Evolutionary conservation across 2,888 invertebrate species (phyloP).

Genomic region (Drosophila nigricruria): DNA sequence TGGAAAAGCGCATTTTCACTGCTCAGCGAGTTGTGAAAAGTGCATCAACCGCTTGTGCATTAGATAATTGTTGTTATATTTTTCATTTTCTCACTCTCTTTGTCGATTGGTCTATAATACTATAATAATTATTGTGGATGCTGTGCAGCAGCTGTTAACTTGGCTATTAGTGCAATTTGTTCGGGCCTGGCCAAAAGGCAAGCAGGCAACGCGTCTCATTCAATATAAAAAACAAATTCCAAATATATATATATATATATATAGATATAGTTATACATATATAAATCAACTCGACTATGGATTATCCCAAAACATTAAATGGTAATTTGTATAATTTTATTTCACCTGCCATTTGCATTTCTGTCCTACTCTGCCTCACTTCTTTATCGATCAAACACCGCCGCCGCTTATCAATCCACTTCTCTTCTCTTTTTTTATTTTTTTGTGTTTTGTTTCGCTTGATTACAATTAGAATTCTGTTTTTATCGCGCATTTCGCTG

Average conservation of each 20-base stretch:
- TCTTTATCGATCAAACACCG: slow-evolving; percentile 80
- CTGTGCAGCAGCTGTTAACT: slow-evolving; percentile 42
- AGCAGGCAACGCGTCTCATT: slow-evolving; percentile 14
- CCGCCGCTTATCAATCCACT: slow-evolving; percentile 41
- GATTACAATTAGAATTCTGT: slow-evolving; percentile 9
- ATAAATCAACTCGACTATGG: slow-evolving; percentile 61
- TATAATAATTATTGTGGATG: slow-evolving; percentile 47
- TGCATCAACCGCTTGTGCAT: slow-evolving; percentile 82
- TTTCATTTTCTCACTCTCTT: slow-evolving; percentile 17
- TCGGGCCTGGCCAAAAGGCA: slow-evolving; percentile 34
- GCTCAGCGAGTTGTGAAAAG: slow-evolving; percentile 83
- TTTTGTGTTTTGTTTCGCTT: neutral
- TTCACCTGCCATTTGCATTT: slow-evolving; percentile 50
- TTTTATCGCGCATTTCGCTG: slow-evolving; percentile 21
- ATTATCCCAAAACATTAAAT: slow-evolving; percentile 80
- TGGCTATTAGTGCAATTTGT: slow-evolving; percentile 60
- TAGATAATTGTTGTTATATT: slow-evolving; percentile 66
- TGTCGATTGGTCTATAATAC: slow-evolving; percentile 9
- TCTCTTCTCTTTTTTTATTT: neutral
- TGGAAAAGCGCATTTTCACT: slow-evolving; percentile 74
- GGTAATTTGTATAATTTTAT: slow-evolving; percentile 69
- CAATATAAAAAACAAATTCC: neutral
- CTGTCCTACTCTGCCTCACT: slow-evolving; percentile 24
- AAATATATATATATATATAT: neutral
- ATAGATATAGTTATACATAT: neutral